Percentiles rank a stretch among this genome's conserved stretches.
phyloP scores from a whole-genome alignment of 2,113 vertebrate species.

The Ondatra zibethicus region DNA sequence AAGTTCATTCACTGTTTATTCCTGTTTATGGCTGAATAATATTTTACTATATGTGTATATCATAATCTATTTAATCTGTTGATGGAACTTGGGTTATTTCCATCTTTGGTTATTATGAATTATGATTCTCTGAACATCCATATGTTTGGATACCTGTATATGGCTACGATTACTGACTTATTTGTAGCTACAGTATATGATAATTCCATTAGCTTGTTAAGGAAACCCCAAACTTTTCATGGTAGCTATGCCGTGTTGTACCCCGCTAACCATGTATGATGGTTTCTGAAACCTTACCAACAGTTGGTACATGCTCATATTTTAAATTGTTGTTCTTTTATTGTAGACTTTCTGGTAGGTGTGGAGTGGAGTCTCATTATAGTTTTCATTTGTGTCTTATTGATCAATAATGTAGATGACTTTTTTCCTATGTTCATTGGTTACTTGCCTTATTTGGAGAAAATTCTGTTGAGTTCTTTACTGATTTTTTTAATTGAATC shows the following conservation, averaged over 20 bases:
- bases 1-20: background rate
- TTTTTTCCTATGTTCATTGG: background rate
- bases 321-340: background rate
- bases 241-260: background rate
- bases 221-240: background rate
- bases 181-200: background rate
- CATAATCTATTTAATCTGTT: background rate
- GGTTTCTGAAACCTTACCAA: background rate
- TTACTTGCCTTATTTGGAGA: background rate
- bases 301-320: background rate
- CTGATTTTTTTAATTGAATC: background rate
- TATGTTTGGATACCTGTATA: background rate
- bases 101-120: constrained; percentile 8
- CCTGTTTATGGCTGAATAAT: background rate
- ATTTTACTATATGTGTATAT: background rate
- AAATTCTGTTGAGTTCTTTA: background rate
- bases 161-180: background rate
- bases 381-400: constrained; percentile 1
- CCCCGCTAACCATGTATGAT: background rate
- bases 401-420: background rate
- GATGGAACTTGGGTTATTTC: background rate
- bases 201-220: constrained; percentile 6
- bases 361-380: background rate
- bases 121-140: background rate
- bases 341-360: background rate